Conservation (phyloP, 2,113 vertebrate genomes). For the Montifringilla adamsi region DNA sequence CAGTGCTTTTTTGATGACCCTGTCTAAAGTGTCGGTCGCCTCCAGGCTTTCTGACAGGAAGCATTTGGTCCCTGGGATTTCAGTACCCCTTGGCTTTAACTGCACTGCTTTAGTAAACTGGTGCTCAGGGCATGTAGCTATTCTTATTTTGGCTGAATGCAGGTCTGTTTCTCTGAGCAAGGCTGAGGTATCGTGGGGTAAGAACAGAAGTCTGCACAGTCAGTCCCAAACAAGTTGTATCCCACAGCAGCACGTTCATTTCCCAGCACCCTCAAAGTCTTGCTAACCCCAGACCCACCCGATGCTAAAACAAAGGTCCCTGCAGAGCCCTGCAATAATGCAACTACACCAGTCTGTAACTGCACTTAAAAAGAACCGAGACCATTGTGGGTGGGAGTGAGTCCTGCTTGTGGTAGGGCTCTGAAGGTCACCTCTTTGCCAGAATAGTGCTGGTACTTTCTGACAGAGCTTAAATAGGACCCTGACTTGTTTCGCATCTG, state of each 20-base stretch:
- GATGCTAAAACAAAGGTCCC: not conserved
- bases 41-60: slow-evolving; percentile 36
- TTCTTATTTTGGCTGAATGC: not conserved
- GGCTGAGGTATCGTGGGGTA: not conserved
- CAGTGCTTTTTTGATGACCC: not conserved
- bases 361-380: accelerated
- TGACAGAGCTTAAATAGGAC: not conserved
- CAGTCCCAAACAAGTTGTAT: not conserved
- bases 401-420: not conserved
- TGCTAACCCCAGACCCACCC: not conserved
- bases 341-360: not conserved
- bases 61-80: not conserved
- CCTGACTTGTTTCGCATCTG: not conserved
- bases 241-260: not conserved
- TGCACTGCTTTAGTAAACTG: not conserved
- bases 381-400: not conserved
- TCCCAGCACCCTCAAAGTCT: not conserved
- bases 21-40: not conserved
- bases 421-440: not conserved
- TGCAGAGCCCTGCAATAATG: not conserved
- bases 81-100: not conserved
- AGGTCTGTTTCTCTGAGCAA: not conserved
- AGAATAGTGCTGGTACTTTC: not conserved
- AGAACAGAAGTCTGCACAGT: not conserved
- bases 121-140: not conserved